Evolutionary conservation across 2,113 vertebrate species (phyloP).

Genomic region (Bufo gargarizans): DNA sequence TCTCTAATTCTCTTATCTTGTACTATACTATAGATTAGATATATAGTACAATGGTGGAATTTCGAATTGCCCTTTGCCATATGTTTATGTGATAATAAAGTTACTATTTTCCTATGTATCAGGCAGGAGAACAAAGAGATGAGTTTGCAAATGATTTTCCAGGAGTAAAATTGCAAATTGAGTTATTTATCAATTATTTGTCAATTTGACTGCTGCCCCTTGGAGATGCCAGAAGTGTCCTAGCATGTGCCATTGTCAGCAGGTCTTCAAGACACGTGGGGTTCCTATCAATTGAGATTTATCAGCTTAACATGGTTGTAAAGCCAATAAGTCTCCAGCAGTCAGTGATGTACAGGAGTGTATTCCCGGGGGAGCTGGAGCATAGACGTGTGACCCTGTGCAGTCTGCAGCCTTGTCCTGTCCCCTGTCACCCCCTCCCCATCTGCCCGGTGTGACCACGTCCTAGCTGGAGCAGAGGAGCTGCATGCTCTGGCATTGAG

Average conservation of each 20-base stretch:
- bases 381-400: neutral
- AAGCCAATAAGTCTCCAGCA: constrained; percentile 16
- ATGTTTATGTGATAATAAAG: neutral
- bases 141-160: neutral
- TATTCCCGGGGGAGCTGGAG: constrained; percentile 20
- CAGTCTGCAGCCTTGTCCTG: neutral
- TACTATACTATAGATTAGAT: too few species aligned
- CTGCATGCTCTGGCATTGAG: too few species aligned
- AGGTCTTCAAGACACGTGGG: constrained; percentile 1
- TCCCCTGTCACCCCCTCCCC: neutral
- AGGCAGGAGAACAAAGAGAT: neutral
- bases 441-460: neutral
- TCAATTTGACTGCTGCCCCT: neutral
- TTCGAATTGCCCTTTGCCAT: neutral
- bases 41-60: too few species aligned
- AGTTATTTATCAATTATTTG: constrained; percentile 13
- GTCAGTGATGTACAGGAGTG: constrained; percentile 28
- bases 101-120: neutral
- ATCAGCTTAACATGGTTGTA: neutral
- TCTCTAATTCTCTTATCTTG: too few species aligned
- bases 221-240: constrained; percentile 23
- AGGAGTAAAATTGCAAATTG: neutral
- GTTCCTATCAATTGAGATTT: constrained; percentile 43
- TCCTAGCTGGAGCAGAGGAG: neutral
- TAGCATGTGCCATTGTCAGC: constrained; percentile 13